phyloP scores from a whole-genome alignment of 2,113 vertebrate genomes.

The Uria lomvia region DNA sequence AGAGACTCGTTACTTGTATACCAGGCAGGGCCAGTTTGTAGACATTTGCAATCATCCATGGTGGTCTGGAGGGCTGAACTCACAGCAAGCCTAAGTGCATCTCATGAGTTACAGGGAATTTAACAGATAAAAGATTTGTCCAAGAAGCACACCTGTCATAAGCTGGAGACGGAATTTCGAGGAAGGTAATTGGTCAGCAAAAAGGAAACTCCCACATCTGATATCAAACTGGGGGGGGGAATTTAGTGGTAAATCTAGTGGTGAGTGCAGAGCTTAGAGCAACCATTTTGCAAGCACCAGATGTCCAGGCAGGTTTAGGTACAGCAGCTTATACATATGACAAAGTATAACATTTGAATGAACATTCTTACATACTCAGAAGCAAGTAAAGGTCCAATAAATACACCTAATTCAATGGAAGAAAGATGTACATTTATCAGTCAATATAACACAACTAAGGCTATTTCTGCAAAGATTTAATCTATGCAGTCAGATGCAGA shows the following conservation, averaged over 20 bases:
- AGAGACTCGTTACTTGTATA: background rate
- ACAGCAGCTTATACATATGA: background rate
- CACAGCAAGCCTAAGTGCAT: background rate
- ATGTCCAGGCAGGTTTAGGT: background rate
- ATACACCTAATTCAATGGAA: background rate
- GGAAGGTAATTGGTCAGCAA: background rate
- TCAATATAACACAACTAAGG: background rate
- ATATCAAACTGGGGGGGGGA: background rate
- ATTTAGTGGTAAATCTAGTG: background rate
- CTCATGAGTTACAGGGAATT: background rate
- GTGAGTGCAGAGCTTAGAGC: background rate
- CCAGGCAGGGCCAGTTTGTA: background rate
- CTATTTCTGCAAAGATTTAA: background rate
- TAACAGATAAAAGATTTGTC: background rate
- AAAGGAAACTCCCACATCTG: background rate
- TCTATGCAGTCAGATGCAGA: background rate
- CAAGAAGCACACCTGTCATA: fast-evolving
- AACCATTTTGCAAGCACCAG: background rate
- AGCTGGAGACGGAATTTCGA: background rate
- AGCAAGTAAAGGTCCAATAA: background rate
- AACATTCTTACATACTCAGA: background rate
- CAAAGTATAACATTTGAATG: background rate
- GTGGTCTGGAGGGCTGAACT: background rate
- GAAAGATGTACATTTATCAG: background rate
- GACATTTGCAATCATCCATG: background rate